Evolutionary conservation across 2,113 vertebrate genomes (phyloP), one percentile per base, ranked within the genome.

Genomic region (Scartelaos histophorus): DNA sequence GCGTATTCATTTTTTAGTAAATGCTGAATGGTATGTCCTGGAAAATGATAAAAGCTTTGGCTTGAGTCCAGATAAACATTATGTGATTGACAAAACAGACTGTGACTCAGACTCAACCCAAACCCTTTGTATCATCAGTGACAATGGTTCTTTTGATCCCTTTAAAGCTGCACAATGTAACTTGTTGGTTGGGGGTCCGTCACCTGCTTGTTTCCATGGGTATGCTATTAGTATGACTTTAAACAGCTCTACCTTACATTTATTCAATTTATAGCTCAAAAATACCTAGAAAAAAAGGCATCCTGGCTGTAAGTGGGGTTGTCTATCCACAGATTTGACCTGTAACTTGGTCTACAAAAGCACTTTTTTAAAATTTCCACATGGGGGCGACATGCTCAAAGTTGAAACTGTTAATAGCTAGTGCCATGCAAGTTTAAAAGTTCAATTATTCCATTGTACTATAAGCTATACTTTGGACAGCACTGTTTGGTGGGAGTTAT

Each of bases 381-480:
- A 43, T 64, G 49, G 80, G 68, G 83, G 70, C 66, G 76, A 73
- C 66, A 66, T 56, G 13, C 46, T 71, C 58, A 66, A 65, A 71
- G 66, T 49, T 75, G 58, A 66, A 15, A 71, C 72, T 2, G 3
- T 19, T 24, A 57, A 47, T 66, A 67, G 46, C 73, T 75, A 71
- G 67, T 76, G 72, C 70, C 75, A 81, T 74, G 25, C 70, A 54
- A 19, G 51, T 25, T 4, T n/a, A 22, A 61, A 5, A 24, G 25
- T 9, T 67, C 19, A 60, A 45, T 69, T 13, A 80, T 35, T 61
- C 24, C 24, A 46, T 69, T 66, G 61, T 29, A 56, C 47, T 69
- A 82, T 84, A 71, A 84, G 72, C 76, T 87, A 64, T 56, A 66
- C 79, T 83, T 46, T 56, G 66, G 49, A 78, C n/a, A 45, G 76